Evolutionary conservation across 2,113 vertebrate genomes (phyloP), one percentile per base, ranked within the genome.

Genomic region (Geococcyx californianus): DNA sequence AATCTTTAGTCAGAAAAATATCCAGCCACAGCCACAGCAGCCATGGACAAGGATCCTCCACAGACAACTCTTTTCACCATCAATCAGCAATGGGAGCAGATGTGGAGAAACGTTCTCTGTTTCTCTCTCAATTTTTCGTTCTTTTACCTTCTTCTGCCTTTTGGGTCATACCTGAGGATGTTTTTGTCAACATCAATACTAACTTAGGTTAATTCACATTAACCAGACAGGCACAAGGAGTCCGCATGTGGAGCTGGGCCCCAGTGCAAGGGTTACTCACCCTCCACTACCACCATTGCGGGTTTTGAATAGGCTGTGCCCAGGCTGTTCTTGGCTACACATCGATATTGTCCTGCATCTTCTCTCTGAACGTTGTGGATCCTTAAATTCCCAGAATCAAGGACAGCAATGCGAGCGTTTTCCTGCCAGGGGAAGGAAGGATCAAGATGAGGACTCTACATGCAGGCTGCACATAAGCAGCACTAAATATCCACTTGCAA

Each of bases 291-390:
- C 90, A 99, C 98, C 13, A 95, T 98, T 81, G 98, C 99, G 3
- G 98, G 97, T 95, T 98, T 99, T 3, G 99, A 99, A 95, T 99
- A 99, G 29, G 98, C 98, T 31, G 98, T 98, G 36, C 99, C 99
- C n/a, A 99, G 98, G 96, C 99, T 99, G 97, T 99, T 99, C 92
- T 98, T 99, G 55, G 99, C 99, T 90, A 99, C 97, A 83, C 99
- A 99, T 14, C 99, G 98, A 90, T 99, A 99, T 25, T 99, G 98
- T 33, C 99, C 99, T 31, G 98, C 99, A 36, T 99, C 99, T 97
- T 99, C 98, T 92, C 98, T 99, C 95, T 99, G 98, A 68, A 99
- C 98, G 24, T 98, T 99, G 64, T 99, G 99, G 86, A 99, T 99
- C 97, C 99, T 99, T 97, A 99, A 88, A 55, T 98, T 98, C 24